These are phyloP conservation scores for Phania funesta DNA, from an alignment of 2,888 invertebrate species.

Conservation along the genomic window DNA sequence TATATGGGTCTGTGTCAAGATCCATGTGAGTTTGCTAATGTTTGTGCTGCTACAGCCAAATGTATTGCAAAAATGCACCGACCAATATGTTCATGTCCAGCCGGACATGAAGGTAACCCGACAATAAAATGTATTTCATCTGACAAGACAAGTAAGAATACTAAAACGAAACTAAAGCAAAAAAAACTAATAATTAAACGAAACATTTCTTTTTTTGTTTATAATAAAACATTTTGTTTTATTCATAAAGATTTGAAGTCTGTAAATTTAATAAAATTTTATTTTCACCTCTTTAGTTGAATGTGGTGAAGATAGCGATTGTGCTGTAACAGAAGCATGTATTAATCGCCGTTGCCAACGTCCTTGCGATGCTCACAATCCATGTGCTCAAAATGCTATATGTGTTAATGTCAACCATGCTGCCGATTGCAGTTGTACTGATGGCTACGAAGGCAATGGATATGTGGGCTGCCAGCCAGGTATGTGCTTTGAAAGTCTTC, in stretches of 20 bases:
- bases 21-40: constrained; percentile 90
- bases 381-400: constrained; percentile 90
- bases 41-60: constrained; percentile 88
- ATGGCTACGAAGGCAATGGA: constrained; percentile 93
- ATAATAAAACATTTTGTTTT: not conserved
- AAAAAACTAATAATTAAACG: constrained; percentile 19
- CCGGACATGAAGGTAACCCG: constrained; percentile 90
- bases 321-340: constrained; percentile 92
- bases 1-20: constrained; percentile 90
- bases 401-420: constrained; percentile 94
- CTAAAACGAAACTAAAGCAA: constrained; percentile 58
- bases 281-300: constrained; percentile 82
- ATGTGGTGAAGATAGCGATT: constrained; percentile 93
- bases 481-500: constrained; percentile 75
- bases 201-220: constrained; percentile 3
- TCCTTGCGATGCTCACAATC: constrained; percentile 92
- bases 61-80: constrained; percentile 91
- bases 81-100: constrained; percentile 90
- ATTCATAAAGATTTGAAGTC: not conserved
- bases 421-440: constrained; percentile 91
- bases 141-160: constrained; percentile 86
- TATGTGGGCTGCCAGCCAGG: constrained; percentile 90
- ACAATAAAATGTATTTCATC: constrained; percentile 88
- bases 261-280: not conserved
- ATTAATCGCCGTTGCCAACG: constrained; percentile 91